Conservation (phyloP, 1,140 invertebrate species). For the Eriocheir sinensis region DNA sequence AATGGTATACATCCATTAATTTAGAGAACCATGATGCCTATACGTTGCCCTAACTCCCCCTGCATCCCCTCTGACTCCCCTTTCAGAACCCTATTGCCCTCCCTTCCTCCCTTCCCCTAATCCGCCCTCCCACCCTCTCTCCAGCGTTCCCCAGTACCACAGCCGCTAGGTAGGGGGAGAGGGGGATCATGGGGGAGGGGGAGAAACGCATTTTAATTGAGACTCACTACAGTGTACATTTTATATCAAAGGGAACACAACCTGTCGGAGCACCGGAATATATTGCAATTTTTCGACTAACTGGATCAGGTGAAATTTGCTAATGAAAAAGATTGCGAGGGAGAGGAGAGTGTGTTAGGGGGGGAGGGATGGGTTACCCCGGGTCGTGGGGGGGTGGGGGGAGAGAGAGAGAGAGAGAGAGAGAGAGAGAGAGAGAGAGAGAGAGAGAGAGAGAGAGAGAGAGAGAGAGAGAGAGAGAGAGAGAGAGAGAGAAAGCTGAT, state of each 20-base stretch:
- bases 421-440: not conserved
- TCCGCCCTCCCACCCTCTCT: not conserved
- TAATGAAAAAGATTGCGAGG: conserved; percentile 7
- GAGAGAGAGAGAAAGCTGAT: conserved; percentile 1
- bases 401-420: conserved; percentile 4
- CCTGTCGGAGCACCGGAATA: not conserved
- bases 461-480: not conserved
- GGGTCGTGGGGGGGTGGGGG: not conserved
- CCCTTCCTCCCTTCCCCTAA: not conserved
- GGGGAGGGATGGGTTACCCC: not conserved
- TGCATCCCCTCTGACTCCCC: too few relatives aligned
- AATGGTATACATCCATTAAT: too few relatives aligned
- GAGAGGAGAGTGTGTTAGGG: not conserved
- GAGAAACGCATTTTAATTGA: not conserved
- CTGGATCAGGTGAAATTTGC: conserved; percentile 15
- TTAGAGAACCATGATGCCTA: not conserved
- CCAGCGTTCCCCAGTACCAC: not conserved
- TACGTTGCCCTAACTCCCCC: not conserved
- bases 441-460: not conserved
- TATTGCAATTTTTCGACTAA: conserved; percentile 26
- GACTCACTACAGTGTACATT: conserved; percentile 24
- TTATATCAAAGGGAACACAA: not conserved
- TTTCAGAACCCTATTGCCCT: not conserved
- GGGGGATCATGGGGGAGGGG: not conserved
- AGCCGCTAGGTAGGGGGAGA: not conserved